Base-by-base conservation (phyloP, 2,113 vertebrate genomes). In the Edolisoma coerulescens region DNA sequence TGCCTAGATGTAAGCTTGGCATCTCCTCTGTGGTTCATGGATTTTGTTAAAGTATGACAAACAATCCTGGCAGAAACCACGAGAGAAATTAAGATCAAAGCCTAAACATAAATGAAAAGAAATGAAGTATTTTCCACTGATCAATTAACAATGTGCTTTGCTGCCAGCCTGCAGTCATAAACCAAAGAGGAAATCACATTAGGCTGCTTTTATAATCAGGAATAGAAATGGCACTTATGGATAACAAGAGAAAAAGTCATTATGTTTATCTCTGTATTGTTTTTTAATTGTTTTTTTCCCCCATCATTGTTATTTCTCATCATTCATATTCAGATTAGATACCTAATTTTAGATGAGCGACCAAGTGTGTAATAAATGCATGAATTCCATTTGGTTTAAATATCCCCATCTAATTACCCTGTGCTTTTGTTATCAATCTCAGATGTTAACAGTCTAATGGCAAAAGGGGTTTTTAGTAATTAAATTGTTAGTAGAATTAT, bases 261-360 rank as follows among this genome's bases (percentile, higher is more conserved):
- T 84, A 80, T 9, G 45, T 92, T 97, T 94, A 81, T 91, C 75
- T 95, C 79, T 60, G 60, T 81, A 70, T 88, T 94, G 65, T 71
- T 94, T 93, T 93, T 97, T 93, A 89, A 95, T 96, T 96, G 76
- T 96, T 89, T 94, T 84, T 95, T 50, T 0, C 0, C 26, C n/a
- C 35, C 20, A 47, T 86, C 30, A 42, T 65, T 91, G 75, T 90
- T 96, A 73, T 83, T 95, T 86, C 50, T 95, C 81, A 84, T 95
- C 75, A 93, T 88, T 97, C 84, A 91, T 96, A 95, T 96, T 97
- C 83, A 97, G 86, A 97, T 96, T 95, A 96, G 89, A 94, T 97
- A 47, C 77, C 97, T 97, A 97, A 96, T 98, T 97, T 97, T 95
- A 97, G 81, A 90, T 90, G 85, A 88, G 91, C 65, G 89, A 82